Evolutionary conservation across 2,113 vertebrate genomes (phyloP).

Genomic region (Patagioenas fasciata): DNA sequence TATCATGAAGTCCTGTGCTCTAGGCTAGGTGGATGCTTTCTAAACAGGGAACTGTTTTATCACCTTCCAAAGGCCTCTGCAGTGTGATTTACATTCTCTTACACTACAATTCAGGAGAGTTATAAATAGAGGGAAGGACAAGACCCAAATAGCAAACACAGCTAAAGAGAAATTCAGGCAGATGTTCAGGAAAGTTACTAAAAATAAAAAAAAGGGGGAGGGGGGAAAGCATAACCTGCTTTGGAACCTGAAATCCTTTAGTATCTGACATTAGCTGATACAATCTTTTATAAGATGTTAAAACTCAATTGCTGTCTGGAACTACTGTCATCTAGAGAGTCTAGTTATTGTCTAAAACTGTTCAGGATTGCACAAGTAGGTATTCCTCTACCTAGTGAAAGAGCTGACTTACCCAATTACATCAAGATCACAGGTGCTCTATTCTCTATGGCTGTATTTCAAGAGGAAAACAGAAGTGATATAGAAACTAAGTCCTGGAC

Average conservation of each 20-base stretch:
- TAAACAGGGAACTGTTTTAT: background rate
- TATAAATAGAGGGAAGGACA: background rate
- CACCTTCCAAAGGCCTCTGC: background rate
- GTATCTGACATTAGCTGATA: background rate
- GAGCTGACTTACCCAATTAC: background rate
- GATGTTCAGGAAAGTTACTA: background rate
- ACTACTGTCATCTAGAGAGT: background rate
- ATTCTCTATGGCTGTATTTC: background rate
- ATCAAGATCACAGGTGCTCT: background rate
- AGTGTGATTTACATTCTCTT: background rate
- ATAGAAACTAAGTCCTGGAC: background rate
- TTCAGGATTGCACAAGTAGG: background rate
- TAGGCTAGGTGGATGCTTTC: background rate
- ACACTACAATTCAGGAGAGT: background rate
- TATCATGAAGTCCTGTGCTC: background rate
- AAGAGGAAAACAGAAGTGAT: background rate
- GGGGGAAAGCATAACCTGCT: accelerated
- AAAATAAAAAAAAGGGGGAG: accelerated
- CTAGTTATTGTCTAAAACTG: background rate
- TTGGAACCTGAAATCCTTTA: background rate
- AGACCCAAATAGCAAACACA: background rate
- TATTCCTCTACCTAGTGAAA: background rate
- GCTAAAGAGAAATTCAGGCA: background rate
- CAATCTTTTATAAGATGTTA: background rate
- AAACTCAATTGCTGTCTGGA: background rate